Evolutionary conservation across 2,888 invertebrate genomes (phyloP).

Genomic region (Phasia obesa): DNA sequence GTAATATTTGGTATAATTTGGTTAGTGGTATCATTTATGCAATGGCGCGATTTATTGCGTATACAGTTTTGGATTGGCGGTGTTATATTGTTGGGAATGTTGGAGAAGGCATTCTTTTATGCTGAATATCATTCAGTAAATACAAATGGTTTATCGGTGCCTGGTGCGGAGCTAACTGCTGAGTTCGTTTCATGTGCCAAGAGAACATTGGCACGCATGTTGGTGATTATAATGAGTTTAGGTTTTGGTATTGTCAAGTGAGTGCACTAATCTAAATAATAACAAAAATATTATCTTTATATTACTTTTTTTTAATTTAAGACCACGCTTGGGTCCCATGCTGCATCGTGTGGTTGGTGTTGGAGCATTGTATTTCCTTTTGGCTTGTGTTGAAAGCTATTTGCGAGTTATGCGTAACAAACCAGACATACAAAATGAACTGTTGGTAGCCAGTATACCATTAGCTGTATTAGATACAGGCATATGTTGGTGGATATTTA

Average conservation of each 20-base stretch:
- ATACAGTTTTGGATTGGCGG: slow-evolving; percentile 98
- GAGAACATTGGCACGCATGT: slow-evolving; percentile 94
- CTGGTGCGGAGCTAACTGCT: slow-evolving; percentile 91
- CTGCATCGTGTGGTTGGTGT: slow-evolving; percentile 93
- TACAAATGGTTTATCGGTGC: slow-evolving; percentile 86
- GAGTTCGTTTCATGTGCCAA: slow-evolving; percentile 96
- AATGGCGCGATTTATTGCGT: slow-evolving; percentile 94
- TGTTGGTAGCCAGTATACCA: slow-evolving; percentile 91
- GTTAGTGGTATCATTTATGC: slow-evolving; percentile 91
- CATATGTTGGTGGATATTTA: slow-evolving; percentile 97
- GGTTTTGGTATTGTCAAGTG: slow-evolving; percentile 98
- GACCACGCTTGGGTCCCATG: slow-evolving; percentile 93
- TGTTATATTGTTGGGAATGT: slow-evolving; percentile 93
- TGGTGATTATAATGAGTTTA: slow-evolving; percentile 96
- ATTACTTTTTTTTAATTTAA: slow-evolving; percentile 76
- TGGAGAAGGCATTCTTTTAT: slow-evolving; percentile 94
- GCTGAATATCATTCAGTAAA: slow-evolving; percentile 93
- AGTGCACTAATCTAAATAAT: slow-evolving; percentile 78
- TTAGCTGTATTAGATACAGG: slow-evolving; percentile 92
- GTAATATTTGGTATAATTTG: slow-evolving; percentile 91
- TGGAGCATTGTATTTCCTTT: slow-evolving; percentile 91
- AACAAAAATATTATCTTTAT: background rate
- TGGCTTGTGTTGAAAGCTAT: slow-evolving; percentile 94
- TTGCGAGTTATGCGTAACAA: slow-evolving; percentile 88
- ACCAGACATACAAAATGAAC: slow-evolving; percentile 85